These are phyloP conservation scores for Eptatretus atami DNA, from an alignment of 2,797 vertebrate genomes.

Conservation along the genomic window DNA sequence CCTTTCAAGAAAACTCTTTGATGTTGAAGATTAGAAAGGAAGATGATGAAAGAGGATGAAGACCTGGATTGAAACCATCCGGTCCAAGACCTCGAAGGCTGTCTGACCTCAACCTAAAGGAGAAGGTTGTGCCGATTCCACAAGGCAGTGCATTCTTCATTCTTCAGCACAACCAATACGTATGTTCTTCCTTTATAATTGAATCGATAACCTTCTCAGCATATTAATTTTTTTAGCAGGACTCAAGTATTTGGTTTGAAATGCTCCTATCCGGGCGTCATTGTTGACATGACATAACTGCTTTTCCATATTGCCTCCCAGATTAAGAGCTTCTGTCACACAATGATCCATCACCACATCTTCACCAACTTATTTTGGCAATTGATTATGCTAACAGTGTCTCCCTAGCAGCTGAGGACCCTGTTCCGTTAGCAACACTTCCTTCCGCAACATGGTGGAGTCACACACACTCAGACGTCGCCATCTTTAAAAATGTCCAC, in stretches of 20 bases:
- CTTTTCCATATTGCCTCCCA: slow-evolving; percentile 13
- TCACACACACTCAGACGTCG: not conserved
- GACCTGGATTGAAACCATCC: slow-evolving; percentile 51
- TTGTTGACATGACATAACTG: slow-evolving; percentile 6
- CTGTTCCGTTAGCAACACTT: slow-evolving; percentile 56
- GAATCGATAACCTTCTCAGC: not conserved
- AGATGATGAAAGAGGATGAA: slow-evolving; percentile 38
- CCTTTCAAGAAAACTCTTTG: slow-evolving; percentile 8
- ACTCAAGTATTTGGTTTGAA: too few relatives aligned
- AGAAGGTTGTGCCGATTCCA: slow-evolving; percentile 75
- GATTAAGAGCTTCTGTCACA: slow-evolving; percentile 69
- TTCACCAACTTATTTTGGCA: slow-evolving; percentile 95
- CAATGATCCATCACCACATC: slow-evolving; percentile 81
- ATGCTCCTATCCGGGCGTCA: slow-evolving; percentile 7
- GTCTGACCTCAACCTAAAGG: slow-evolving; percentile 70
- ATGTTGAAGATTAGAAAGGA: slow-evolving; percentile 12
- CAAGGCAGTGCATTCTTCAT: slow-evolving; percentile 94
- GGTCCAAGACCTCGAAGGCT: slow-evolving; percentile 26
- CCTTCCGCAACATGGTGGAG: slow-evolving; percentile 88
- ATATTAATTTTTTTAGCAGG: too few relatives aligned
- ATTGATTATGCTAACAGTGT: slow-evolving; percentile 97
- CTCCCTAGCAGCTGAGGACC: slow-evolving; percentile 81
- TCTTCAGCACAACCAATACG: slow-evolving; percentile 87
- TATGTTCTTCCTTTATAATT: slow-evolving; percentile 15
- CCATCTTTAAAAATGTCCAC: too few relatives aligned